Conservation (phyloP, 2,797 vertebrate genomes). For the Phoxinus dragarum region DNA sequence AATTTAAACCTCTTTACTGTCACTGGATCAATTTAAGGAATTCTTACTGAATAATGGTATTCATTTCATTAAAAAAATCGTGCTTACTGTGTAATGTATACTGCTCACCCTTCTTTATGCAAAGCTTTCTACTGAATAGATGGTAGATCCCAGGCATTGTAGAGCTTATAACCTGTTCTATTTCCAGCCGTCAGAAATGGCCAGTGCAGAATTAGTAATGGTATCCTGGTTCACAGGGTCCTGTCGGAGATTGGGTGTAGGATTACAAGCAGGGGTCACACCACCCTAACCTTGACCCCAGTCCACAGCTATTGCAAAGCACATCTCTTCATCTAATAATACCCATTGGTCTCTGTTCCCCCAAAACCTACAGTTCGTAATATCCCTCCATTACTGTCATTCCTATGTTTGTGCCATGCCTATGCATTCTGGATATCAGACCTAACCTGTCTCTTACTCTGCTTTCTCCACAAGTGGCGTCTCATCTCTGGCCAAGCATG, state of each 20-base stretch:
- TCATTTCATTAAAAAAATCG: not conserved
- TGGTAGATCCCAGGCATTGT: not conserved
- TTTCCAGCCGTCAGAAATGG: slow-evolving; percentile 23
- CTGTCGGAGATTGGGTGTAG: slow-evolving; percentile 54
- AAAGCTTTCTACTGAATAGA: not conserved
- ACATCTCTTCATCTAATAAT: slow-evolving; percentile 7
- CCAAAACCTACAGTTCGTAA: slow-evolving; percentile 4
- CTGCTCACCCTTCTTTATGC: not conserved
- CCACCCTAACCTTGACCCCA: slow-evolving; percentile 50
- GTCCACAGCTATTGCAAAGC: slow-evolving; percentile 26
- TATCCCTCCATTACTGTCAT: not conserved
- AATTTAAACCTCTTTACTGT: not conserved
- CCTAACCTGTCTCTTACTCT: slow-evolving; percentile 71
- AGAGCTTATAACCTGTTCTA: not conserved
- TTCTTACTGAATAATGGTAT: not conserved
- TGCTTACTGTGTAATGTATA: not conserved
- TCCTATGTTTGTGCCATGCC: slow-evolving; percentile 34
- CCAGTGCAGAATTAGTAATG: slow-evolving; percentile 9
- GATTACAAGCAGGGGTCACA: slow-evolving; percentile 43
- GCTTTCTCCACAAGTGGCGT: slow-evolving; percentile 55
- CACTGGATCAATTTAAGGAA: not conserved
- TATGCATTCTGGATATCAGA: slow-evolving; percentile 61
- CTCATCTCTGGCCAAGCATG: slow-evolving; percentile 66
- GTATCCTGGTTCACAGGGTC: slow-evolving; percentile 35
- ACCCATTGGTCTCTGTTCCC: not conserved